Percentiles rank a stretch among this genome's conserved stretches.
Conservation (phyloP, 2,113 vertebrate species). For the Ondatra zibethicus region DNA sequence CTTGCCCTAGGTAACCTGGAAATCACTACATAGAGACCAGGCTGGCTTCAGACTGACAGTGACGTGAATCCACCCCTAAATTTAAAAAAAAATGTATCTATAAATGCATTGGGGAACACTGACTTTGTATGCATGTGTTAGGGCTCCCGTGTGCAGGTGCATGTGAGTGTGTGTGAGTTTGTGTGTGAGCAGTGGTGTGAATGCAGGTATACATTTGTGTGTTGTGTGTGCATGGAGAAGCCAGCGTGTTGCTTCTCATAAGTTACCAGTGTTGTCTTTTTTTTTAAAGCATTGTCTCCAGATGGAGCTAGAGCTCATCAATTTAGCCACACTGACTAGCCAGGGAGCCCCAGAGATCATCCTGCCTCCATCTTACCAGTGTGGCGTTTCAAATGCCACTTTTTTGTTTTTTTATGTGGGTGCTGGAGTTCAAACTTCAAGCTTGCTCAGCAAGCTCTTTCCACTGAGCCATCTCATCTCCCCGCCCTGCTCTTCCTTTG, state of each 20-base stretch:
- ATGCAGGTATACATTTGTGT: not conserved
- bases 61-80: not conserved
- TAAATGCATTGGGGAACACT: not conserved
- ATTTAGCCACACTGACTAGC: not conserved
- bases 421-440: too few relatives aligned
- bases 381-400: not conserved
- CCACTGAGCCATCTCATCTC: not conserved
- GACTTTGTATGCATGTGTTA: not conserved
- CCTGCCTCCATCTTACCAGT: not conserved
- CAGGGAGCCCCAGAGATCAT: not conserved
- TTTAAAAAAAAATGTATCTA: not conserved
- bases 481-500: accelerated
- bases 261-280: not conserved
- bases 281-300: not conserved
- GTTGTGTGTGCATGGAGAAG: not conserved
- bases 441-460: too few relatives aligned
- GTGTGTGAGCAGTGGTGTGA: not conserved
- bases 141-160: not conserved
- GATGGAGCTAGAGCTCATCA: not conserved
- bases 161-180: not conserved
- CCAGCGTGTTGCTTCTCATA: not conserved
- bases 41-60: not conserved
- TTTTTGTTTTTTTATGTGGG: not conserved
- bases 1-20: not conserved
- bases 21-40: not conserved